Conservation (phyloP, 2,113 vertebrate species). For the Alligator sinensis region DNA sequence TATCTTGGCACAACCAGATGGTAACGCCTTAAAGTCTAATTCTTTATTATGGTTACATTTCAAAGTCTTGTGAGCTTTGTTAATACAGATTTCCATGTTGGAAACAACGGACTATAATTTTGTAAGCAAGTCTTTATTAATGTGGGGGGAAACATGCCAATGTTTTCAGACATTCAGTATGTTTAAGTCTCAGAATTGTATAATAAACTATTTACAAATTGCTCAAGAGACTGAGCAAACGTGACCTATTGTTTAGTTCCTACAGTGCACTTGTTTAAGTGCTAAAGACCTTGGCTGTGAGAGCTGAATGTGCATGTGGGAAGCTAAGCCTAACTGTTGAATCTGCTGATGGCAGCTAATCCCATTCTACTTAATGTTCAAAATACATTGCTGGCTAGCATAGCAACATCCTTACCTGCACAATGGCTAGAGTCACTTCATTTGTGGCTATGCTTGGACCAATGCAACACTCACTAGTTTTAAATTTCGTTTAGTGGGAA, state of each 20-base stretch:
- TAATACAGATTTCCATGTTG: background rate
- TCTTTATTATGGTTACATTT: slow-evolving; percentile 55
- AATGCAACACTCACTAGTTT: no score
- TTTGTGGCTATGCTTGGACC: no score
- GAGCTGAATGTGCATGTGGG: no score
- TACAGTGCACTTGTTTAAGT: no score
- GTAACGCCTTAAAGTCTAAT: background rate
- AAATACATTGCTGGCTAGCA: no score
- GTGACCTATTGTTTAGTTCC: background rate
- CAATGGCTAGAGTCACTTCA: no score
- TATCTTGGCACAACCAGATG: background rate
- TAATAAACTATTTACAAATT: slow-evolving; percentile 60
- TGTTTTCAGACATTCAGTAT: slow-evolving; percentile 54
- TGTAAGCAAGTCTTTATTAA: slow-evolving; percentile 50
- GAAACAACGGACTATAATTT: slow-evolving; percentile 14
- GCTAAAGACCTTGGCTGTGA: no score
- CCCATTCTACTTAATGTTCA: no score
- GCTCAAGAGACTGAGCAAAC: background rate
- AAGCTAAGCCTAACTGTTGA: background rate
- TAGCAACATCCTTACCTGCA: no score
- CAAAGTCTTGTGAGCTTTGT: slow-evolving; percentile 18
- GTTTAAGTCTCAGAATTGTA: slow-evolving; percentile 36
- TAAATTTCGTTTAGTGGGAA: no score
- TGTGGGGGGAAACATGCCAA: background rate
- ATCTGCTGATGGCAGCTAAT: no score